These are phyloP conservation scores for Lasiommata megera DNA, from an alignment of 2,888 invertebrate species.

Conservation along the genomic window DNA sequence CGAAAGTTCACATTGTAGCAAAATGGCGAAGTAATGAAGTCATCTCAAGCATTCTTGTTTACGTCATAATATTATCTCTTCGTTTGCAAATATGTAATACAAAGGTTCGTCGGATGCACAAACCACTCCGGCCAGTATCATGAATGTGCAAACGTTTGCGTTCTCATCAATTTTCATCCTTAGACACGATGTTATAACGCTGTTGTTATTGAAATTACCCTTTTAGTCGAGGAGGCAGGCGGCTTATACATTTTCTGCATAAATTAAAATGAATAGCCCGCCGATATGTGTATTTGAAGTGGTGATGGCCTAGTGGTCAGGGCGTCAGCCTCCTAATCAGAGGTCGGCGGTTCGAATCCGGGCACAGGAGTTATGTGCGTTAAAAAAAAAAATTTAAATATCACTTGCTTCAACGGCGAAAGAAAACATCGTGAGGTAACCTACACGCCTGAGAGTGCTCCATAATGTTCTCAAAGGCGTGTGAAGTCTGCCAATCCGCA, in stretches of 20 bases:
- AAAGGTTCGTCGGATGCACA: conserved; percentile 18
- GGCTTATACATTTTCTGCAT: neutral
- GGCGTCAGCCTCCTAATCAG: no score
- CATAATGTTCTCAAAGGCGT: no score
- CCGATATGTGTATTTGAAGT: no score
- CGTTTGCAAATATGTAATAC: conserved; percentile 3
- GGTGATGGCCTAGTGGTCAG: no score
- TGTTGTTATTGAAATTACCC: conserved; percentile 31
- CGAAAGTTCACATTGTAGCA: neutral
- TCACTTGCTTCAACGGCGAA: no score
- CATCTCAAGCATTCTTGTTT: conserved; percentile 5
- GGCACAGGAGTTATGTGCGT: no score
- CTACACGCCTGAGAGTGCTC: no score
- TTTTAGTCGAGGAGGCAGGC: conserved; percentile 1
- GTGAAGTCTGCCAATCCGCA: no score
- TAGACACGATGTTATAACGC: conserved; percentile 23
- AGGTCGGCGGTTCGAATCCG: no score
- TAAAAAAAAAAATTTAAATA: no score
- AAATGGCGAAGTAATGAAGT: neutral
- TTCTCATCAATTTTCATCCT: conserved; percentile 23
- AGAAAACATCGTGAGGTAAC: no score
- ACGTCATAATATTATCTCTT: neutral
- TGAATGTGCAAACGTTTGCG: conserved; percentile 14
- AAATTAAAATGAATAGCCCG: no score
- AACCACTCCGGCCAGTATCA: conserved; percentile 13